These are phyloP conservation scores for Brachypterus glaber DNA, from an alignment of 2,888 invertebrate genomes.

Conservation along the genomic window DNA sequence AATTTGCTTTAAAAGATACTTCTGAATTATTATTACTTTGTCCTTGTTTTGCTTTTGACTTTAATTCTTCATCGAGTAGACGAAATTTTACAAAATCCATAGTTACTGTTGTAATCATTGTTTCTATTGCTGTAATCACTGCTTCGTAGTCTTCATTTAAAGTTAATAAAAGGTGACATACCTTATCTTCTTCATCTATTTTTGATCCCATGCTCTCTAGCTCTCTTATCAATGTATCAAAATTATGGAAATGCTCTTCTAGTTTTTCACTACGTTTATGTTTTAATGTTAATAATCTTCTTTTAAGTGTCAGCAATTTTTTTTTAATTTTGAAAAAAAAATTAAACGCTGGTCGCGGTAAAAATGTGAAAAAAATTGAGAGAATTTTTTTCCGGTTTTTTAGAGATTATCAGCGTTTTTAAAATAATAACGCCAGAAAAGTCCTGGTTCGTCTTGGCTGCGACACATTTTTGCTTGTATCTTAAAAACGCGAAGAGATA, in stretches of 20 bases:
- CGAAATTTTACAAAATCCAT: slow-evolving; percentile 24
- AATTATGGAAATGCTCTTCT: slow-evolving; percentile 23
- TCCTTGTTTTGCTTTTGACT: slow-evolving; percentile 10
- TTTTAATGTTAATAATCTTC: slow-evolving; percentile 21
- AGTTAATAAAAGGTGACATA: slow-evolving; percentile 22
- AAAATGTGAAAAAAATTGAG: no score
- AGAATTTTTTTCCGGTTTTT: no score
- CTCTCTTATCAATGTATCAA: slow-evolving; percentile 22
- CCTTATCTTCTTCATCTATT: slow-evolving; percentile 23
- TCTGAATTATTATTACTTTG: slow-evolving; percentile 9
- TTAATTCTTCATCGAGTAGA: slow-evolving; percentile 21
- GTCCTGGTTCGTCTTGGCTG: no score
- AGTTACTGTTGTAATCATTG: slow-evolving; percentile 16
- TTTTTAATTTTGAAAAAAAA: no score
- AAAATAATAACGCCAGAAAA: no score
- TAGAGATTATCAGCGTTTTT: no score
- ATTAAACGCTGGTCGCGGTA: no score
- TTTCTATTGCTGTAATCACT: slow-evolving; percentile 25
- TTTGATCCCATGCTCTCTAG: slow-evolving; percentile 20
- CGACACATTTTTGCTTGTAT: no score
- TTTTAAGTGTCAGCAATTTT: slow-evolving; percentile 18
- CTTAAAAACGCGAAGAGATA: no score
- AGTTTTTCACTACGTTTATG: slow-evolving; percentile 15
- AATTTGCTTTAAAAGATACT: slow-evolving; percentile 10
- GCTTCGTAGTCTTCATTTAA: slow-evolving; percentile 20